phyloP scores from a whole-genome alignment of 2,888 invertebrate species.

The Drosophila austrosaltans region DNA sequence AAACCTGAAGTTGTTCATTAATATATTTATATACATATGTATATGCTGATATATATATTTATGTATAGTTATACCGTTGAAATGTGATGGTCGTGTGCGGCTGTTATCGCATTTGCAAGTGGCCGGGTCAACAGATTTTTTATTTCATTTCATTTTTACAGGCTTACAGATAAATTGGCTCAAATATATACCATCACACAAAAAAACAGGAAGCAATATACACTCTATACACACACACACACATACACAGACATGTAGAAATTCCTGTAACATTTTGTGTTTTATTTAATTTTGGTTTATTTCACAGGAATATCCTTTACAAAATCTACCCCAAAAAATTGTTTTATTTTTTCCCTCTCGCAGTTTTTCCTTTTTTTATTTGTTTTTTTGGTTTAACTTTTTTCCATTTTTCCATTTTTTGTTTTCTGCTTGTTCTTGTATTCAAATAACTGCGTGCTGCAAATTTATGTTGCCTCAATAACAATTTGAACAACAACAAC shows the following conservation, averaged over 20 bases:
- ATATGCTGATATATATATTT: too few relatives aligned
- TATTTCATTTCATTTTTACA: conserved; percentile 58
- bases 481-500: conserved; percentile 64
- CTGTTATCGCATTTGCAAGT: conserved; percentile 65
- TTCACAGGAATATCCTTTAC: conserved; percentile 52
- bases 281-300: conserved; percentile 71
- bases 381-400: conserved; percentile 32
- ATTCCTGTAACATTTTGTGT: conserved; percentile 30
- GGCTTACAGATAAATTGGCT: conserved; percentile 56
- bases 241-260: conserved; percentile 12
- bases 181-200: conserved; percentile 21
- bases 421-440: conserved; percentile 23
- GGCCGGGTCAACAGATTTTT: conserved; percentile 57
- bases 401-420: conserved; percentile 6
- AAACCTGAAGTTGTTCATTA: conserved; percentile 48
- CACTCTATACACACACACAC: conserved; percentile 12
- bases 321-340: conserved; percentile 61
- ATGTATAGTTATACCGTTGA: conserved; percentile 11
- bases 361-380: conserved; percentile 6
- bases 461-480: conserved; percentile 75
- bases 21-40: too few relatives aligned
- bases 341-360: conserved; percentile 19
- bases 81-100: conserved; percentile 27
- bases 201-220: conserved; percentile 23
- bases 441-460: conserved; percentile 65